Base-by-base conservation (phyloP, 2,113 vertebrate genomes). In the Salvelinus namaycush region DNA sequence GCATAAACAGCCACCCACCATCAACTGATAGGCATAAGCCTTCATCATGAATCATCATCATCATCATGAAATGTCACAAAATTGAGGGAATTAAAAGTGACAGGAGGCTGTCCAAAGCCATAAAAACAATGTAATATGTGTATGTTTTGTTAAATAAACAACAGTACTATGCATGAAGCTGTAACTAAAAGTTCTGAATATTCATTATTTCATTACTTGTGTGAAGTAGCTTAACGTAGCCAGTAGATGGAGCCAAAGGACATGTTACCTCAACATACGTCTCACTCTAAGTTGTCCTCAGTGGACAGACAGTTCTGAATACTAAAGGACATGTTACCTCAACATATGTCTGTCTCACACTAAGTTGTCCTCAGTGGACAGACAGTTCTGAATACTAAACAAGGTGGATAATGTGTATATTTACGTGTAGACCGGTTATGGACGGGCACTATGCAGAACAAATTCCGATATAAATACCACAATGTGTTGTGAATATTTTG, bases 221-320 rank as follows among this genome's bases (percentile, higher is more conserved):
- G 2, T 68, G 27, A 68, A 39, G 27, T 20, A 34, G 18, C 16
- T 7, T 11, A 39, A 31, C 2, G 39, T 44, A 9, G 39, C 31
- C 67, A 68, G 14, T 68, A 68, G 31, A 68, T 34, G 67, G 67
- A 20, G 67, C 67, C 67, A 68, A 5, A 54, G n/a, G 18, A 62
- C 7, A n/a, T 62, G 8, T 24, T 24, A 24, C 24, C 24, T 24
- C 24, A 24, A 24, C 24, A 24, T 24, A 24, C 24, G 24, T 24
- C 24, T 24, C 24, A 24, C 24, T 1, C 24, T 24, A 24, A 24
- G 24, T 24, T 24, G 24, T 24, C 24, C 24, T 24, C 24, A 24
- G 24, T 24, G 24, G 24, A 24, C 24, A 24, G 24, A 24, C 24
- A 24, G 24, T 24, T 24, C 24, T 24, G 24, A 24, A 24, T 24